These are phyloP conservation scores for Panthera uncia DNA, from an alignment of 2,113 vertebrate species.

Conservation along the genomic window DNA sequence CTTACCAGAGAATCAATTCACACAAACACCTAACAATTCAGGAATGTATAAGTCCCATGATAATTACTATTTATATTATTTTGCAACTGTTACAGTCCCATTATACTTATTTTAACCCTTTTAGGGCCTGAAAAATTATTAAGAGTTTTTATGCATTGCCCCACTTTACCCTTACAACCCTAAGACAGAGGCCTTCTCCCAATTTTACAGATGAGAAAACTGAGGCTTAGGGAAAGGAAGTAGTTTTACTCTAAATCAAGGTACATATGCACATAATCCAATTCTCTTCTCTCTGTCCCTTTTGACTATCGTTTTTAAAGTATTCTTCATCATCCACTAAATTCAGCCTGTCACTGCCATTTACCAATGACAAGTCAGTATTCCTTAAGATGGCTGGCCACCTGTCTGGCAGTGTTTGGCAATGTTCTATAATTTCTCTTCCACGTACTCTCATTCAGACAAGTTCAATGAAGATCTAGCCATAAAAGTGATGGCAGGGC, in stretches of 20 bases:
- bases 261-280: neutral
- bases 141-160: neutral
- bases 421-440: neutral
- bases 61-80: neutral
- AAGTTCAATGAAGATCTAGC: neutral
- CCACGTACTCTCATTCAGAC: neutral
- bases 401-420: neutral
- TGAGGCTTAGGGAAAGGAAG: neutral
- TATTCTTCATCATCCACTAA: conserved; percentile 1
- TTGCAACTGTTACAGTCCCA: neutral
- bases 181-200: neutral
- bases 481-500: neutral
- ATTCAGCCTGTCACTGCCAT: neutral
- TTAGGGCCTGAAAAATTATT: neutral
- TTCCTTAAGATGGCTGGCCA: neutral
- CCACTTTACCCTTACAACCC: neutral
- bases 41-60: neutral
- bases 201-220: conserved; percentile 22
- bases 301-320: conserved; percentile 2
- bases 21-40: neutral
- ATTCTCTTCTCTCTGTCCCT: neutral
- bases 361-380: neutral
- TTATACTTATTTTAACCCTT: neutral
- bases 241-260: neutral
- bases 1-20: neutral